Base-by-base conservation (phyloP, 2,797 vertebrate genomes). In the Scolopax rusticola region DNA sequence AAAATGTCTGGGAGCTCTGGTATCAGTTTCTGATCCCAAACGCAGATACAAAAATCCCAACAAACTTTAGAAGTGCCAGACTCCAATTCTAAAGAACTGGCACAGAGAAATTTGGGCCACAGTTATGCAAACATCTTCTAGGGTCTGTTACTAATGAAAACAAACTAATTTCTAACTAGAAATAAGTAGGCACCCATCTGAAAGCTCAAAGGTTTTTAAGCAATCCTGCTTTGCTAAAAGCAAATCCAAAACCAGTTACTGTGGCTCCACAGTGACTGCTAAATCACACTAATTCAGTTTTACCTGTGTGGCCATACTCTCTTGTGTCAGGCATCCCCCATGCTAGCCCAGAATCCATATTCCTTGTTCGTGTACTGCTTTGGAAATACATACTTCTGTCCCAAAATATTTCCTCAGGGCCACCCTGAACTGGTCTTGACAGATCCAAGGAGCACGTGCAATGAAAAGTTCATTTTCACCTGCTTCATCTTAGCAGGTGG, bases 401-500 rank as follows among this genome's bases (percentile, higher is more conserved):
- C 61, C 15, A 12, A 43, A 68, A 50, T 36, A 70, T 84, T 56
- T 71, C 57, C 68, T 59, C 17, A 63, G 74, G 25, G 61, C 30
- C 73, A 80, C 50, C 48, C 43, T 57, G 77, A 95, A 45, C 53
- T 71, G 54, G 27, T 48, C 25, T 59, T 90, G 75, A 40, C 54
- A 89, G 75, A 89, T 10, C 50, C 63, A 32, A 43, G 27, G 64
- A 77, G 40, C 38, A 80, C 6, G 3, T 67, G 61, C 61, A 81
- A 32, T 59, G 51, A 45, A 33, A 96, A 87, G 64, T 85, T 87
- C 79, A 63, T 91, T 93, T 92, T 80, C 36, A 76, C 84, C 74
- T 87, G 59, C 33, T 61, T 83, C 54, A 33, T 78, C 67, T 56
- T 67, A 76, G 74, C 70, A 67, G 47, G 76, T 60, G 80, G 48